Percentiles rank a stretch among this genome's conserved stretches.
phyloP scores from a whole-genome alignment of 1,140 invertebrate species.

The Lanistes nyassanus region DNA sequence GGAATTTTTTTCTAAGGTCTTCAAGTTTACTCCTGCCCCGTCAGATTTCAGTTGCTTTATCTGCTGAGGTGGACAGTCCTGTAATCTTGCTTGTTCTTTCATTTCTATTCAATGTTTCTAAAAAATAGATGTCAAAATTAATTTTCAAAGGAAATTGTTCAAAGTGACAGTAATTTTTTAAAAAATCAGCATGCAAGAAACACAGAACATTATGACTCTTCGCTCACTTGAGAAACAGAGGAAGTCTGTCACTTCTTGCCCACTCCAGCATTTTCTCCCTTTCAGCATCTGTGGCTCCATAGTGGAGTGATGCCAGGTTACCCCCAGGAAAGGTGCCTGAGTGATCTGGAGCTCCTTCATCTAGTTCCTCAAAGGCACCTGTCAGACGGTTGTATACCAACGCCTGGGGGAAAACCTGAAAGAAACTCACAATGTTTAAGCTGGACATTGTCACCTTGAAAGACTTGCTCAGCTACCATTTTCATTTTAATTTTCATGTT shows the following conservation, averaged over 20 bases:
- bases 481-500: too few relatives aligned
- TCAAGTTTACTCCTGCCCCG: too few relatives aligned
- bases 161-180: too few relatives aligned
- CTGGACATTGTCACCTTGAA: too few relatives aligned
- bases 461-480: background rate
- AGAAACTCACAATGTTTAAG: too few relatives aligned
- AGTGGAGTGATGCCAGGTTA: slow-evolving; percentile 41
- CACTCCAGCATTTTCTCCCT: slow-evolving; percentile 62
- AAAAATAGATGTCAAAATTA: too few relatives aligned
- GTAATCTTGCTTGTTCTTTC: too few relatives aligned
- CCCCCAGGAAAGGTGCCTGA: slow-evolving; percentile 10
- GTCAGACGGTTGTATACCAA: slow-evolving; percentile 63
- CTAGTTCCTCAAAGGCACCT: slow-evolving; percentile 61
- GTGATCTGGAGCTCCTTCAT: slow-evolving; percentile 24
- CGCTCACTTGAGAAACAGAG: slow-evolving; percentile 62
- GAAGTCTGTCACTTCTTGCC: slow-evolving; percentile 62
- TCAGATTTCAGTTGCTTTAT: too few relatives aligned
- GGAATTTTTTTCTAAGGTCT: too few relatives aligned
- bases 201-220: background rate
- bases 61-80: too few relatives aligned
- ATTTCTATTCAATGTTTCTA: too few relatives aligned
- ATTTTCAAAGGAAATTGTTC: too few relatives aligned
- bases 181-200: background rate
- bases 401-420: slow-evolving; percentile 62
- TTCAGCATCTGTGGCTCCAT: slow-evolving; percentile 62